These are phyloP conservation scores for Zootoca vivipara DNA, from an alignment of 2,113 vertebrate species.

Conservation along the genomic window DNA sequence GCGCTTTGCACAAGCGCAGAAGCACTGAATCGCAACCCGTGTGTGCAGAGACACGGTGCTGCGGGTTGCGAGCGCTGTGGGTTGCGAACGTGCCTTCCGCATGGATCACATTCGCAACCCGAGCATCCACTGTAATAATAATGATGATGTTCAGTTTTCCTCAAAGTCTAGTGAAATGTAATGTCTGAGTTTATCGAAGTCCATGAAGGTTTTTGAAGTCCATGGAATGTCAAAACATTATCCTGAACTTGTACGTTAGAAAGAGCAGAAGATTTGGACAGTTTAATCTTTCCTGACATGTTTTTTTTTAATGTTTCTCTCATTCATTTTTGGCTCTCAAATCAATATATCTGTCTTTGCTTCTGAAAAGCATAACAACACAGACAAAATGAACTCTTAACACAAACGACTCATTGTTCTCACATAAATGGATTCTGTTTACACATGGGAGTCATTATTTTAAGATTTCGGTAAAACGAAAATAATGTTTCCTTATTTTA, in stretches of 20 bases:
- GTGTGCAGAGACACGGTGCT: no score
- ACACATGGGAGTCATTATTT: neutral
- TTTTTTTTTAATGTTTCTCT: neutral
- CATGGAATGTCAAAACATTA: neutral
- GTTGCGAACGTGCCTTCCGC: no score
- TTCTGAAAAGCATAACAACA: neutral
- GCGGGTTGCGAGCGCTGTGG: no score
- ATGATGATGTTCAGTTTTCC: neutral
- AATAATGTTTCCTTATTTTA: neutral
- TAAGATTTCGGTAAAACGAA: neutral
- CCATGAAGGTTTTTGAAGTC: neutral
- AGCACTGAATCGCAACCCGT: no score
- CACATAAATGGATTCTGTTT: neutral
- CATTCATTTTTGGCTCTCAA: neutral
- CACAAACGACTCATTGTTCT: neutral
- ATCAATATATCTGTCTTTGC: neutral
- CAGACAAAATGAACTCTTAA: neutral
- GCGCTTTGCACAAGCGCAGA: no score
- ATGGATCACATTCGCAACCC: no score
- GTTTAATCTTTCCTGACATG: neutral
- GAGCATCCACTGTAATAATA: no score
- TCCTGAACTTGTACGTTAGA: neutral
- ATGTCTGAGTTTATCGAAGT: neutral
- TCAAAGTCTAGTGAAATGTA: neutral
- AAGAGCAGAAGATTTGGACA: neutral